Conservation (phyloP, 2,888 invertebrate genomes). For the Nesidiocoris tenuis region DNA sequence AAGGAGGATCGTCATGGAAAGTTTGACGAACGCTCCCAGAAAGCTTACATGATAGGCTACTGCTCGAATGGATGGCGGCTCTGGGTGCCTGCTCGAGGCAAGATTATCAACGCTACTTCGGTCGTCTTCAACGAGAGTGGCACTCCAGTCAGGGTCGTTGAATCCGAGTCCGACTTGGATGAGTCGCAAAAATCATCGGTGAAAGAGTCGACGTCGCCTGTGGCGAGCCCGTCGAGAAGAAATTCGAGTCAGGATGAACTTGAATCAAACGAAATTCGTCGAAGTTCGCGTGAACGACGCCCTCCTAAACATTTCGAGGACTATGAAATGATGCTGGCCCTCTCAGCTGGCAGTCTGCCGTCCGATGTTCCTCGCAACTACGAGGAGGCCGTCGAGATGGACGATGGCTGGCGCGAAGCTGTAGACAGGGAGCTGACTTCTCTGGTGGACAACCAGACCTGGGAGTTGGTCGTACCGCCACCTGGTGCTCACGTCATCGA, state of each 20-base stretch:
- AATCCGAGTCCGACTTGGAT: neutral
- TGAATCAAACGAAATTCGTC: neutral
- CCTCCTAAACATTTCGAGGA: neutral
- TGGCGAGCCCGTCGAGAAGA: neutral
- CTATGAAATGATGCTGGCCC: neutral
- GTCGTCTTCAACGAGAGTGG: slow-evolving; percentile 23
- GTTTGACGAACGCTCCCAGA: slow-evolving; percentile 16
- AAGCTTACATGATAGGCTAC: slow-evolving; percentile 15
- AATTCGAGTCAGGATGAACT: neutral
- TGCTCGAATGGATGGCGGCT: slow-evolving; percentile 31
- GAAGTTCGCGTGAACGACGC: slow-evolving; percentile 8
- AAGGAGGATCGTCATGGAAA: slow-evolving; percentile 40
- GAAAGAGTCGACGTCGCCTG: neutral
- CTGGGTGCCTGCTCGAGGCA: slow-evolving; percentile 1
- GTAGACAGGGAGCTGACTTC: slow-evolving; percentile 18
- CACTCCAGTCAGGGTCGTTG: neutral
- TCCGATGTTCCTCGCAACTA: neutral
- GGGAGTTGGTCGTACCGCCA: slow-evolving; percentile 32
- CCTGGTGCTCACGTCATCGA: slow-evolving; percentile 14
- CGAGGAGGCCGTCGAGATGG: slow-evolving; percentile 1
- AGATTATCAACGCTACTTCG: slow-evolving; percentile 16
- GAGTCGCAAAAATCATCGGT: neutral
- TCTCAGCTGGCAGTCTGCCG: slow-evolving; percentile 4
- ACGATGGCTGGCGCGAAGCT: slow-evolving; percentile 16
- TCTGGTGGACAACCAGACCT: slow-evolving; percentile 22